Base-by-base conservation (phyloP, 2,888 invertebrate genomes). In the Ormyrus thymus region DNA sequence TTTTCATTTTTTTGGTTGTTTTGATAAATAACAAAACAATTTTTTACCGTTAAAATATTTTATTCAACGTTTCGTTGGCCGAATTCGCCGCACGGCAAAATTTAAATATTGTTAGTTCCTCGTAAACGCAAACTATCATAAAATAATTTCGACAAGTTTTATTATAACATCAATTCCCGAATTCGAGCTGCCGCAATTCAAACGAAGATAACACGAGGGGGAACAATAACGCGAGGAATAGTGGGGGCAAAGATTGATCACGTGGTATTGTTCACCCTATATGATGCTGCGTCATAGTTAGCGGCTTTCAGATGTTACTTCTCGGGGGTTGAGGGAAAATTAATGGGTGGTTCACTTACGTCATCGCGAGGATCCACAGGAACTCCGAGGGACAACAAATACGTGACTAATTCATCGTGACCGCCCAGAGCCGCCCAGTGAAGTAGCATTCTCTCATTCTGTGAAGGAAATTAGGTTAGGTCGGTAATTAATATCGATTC, bases 401-500 rank as follows among this genome's bases (percentile, higher is more conserved):
- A 93, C 69, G 93, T 92, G 0, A 95, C 95, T 71, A 96, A 91
- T 83, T 95, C 94, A 64, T 93, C 91, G 89, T 95, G 95, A 43
- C 96, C 96, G 81, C 95, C 94, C 73, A 95, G 91, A 69, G 94
- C 93, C 55, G 96, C 95, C 95, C 97, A 95, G 88, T 97, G 96
- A 82, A 97, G 90, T 29, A 96, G 91, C 81, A 94, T 92, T 79
- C 96, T 92, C 73, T 92, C 92, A 90, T 93, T 94, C 95, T 95
- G 89, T 46, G 91, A 92, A n/a, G 73, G 64, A 68, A 71, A 56
- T 55, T 15, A 79, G 78, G 83, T 82, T 79, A 80, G 64, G 50
- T 73, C 29, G 11, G 29, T 29, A 29, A 29, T 29, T 29, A 29
- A 29, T 29, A 29, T 4, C 29, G 29, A 29, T 29, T 29, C 29